Conservation (phyloP, 1,140 invertebrate species). For the Drosophila kikkawai region DNA sequence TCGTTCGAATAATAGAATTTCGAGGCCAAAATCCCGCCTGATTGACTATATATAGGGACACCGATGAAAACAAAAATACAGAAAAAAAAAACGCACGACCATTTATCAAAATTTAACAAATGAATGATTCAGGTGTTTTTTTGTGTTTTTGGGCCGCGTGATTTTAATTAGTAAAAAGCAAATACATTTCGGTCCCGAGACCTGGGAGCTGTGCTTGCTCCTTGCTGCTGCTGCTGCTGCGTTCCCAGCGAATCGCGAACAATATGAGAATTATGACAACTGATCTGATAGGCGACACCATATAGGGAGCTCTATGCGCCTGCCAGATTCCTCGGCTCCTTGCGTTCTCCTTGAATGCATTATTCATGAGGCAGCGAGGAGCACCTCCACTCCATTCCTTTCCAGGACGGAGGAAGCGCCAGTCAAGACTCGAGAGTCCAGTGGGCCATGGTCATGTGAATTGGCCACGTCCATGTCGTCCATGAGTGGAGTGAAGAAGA, state of each 20-base stretch:
- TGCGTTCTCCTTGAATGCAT: constrained; percentile 54
- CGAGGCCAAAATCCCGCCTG: constrained; percentile 49
- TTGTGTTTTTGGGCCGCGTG: constrained; percentile 40
- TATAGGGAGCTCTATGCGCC: constrained; percentile 80
- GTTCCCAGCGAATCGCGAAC: constrained; percentile 66
- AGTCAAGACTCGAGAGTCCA: constrained; percentile 32
- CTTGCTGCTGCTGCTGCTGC: constrained; percentile 1
- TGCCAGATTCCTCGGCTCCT: constrained; percentile 67
- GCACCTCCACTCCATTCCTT: constrained; percentile 28
- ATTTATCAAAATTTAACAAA: constrained; percentile 81
- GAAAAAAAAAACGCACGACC: constrained; percentile 34
- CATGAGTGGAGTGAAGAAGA: background rate
- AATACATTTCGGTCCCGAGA: constrained; percentile 49
- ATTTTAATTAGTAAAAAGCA: constrained; percentile 77
- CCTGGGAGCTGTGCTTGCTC: constrained; percentile 12
- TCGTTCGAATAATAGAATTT: constrained; percentile 50
- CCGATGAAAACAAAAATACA: constrained; percentile 4
- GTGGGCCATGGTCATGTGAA: constrained; percentile 68
- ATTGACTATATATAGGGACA: constrained; percentile 50
- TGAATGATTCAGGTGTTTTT: constrained; percentile 73
- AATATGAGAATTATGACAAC: constrained; percentile 83
- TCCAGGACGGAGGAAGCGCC: constrained; percentile 65
- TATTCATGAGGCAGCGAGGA: constrained; percentile 67
- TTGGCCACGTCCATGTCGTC: constrained; percentile 21
- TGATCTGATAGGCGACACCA: constrained; percentile 82